phyloP scores from a whole-genome alignment of 1,140 invertebrate species.

The Ericerus pela region DNA sequence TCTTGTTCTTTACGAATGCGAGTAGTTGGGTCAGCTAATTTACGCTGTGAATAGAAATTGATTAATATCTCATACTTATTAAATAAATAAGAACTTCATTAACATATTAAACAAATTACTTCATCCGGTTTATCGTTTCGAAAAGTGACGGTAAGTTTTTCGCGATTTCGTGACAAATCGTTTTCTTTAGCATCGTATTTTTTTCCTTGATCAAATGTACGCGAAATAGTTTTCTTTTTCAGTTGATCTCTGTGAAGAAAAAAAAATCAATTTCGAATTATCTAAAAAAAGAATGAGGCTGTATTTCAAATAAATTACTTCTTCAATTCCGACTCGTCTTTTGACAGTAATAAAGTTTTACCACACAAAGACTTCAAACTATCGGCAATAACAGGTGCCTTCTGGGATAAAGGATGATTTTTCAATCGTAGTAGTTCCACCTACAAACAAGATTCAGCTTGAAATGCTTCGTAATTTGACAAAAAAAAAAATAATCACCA shows the following conservation, averaged over 20 bases:
- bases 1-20: slow-evolving; percentile 66
- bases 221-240: background rate
- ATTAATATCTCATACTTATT: background rate
- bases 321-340: background rate
- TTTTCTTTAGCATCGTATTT: background rate
- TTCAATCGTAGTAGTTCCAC: background rate
- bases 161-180: background rate
- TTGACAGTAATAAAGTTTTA: background rate
- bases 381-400: background rate
- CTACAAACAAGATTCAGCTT: too few species aligned
- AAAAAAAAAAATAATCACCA: too few species aligned
- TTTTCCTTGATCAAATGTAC: background rate
- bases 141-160: background rate
- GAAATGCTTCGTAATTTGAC: too few species aligned
- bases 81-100: background rate
- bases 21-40: slow-evolving; percentile 57
- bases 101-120: background rate
- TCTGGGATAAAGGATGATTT: background rate
- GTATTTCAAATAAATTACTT: background rate
- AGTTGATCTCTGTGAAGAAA: background rate
- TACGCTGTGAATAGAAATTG: slow-evolving; percentile 30
- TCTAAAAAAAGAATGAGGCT: background rate
- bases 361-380: background rate
- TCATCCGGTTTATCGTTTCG: background rate
- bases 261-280: background rate